These are phyloP conservation scores for Leguminivora glycinivorella DNA, from an alignment of 1,140 invertebrate genomes.

Conservation along the genomic window DNA sequence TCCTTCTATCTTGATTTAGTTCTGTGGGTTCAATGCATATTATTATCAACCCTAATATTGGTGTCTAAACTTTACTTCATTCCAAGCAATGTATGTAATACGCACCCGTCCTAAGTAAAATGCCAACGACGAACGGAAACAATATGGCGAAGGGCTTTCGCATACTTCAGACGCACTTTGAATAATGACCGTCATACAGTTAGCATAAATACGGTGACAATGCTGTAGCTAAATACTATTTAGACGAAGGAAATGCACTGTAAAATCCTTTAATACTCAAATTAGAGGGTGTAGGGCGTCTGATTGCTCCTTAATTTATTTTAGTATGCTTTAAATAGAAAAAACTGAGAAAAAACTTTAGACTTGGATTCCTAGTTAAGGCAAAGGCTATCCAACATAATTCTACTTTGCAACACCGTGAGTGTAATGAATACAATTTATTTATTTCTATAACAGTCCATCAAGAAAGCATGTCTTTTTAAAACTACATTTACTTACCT, in stretches of 20 bases:
- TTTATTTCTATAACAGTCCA: no score
- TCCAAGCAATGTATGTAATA: slow-evolving; percentile 11
- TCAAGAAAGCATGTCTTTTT: no score
- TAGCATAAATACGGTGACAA: slow-evolving; percentile 54
- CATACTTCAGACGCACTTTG: slow-evolving; percentile 32
- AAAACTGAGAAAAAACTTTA: no score
- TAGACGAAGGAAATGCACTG: slow-evolving; percentile 38
- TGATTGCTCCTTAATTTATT: background rate
- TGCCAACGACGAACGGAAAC: slow-evolving; percentile 12
- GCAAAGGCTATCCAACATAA: no score
- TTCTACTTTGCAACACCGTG: no score
- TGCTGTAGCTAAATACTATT: slow-evolving; percentile 44
- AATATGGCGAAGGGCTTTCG: slow-evolving; percentile 37
- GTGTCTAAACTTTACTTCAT: background rate
- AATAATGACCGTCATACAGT: slow-evolving; percentile 45
- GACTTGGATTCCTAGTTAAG: no score
- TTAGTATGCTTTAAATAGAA: background rate
- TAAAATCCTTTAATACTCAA: slow-evolving; percentile 38
- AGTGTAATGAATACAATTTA: no score
- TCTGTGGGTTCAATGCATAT: no score
- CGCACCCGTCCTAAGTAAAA: background rate
- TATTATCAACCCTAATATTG: no score
- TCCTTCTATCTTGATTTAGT: no score
- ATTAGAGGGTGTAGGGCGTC: background rate
- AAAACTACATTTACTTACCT: background rate